Percentiles rank a stretch among this genome's conserved stretches.
Evolutionary conservation across 2,888 invertebrate genomes (phyloP).

Genomic region (Corbicula japonica): DNA sequence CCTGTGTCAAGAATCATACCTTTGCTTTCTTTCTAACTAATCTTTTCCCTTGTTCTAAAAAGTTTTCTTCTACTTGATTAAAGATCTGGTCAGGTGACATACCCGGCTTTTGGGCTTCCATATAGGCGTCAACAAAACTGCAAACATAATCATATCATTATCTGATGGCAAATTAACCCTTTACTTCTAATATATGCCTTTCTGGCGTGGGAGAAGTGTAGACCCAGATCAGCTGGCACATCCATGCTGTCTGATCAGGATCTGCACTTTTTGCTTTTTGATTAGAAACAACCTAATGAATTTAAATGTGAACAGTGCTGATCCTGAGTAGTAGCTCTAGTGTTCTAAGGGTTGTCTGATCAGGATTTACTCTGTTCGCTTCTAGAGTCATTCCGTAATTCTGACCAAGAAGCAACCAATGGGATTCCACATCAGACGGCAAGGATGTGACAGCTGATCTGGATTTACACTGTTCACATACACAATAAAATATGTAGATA

Average conservation of each 20-base stretch:
- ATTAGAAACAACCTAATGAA: no score
- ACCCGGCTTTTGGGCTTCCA: constrained; percentile 61
- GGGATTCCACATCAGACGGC: no score
- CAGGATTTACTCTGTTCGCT: no score
- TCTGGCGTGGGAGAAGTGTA: not conserved
- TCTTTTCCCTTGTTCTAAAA: constrained; percentile 42
- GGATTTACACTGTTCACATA: no score
- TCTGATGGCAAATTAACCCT: not conserved
- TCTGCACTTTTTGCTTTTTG: not conserved
- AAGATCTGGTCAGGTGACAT: constrained; percentile 56
- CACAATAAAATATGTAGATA: no score
- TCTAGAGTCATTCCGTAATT: no score
- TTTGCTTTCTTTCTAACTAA: constrained; percentile 8
- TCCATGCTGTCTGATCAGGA: not conserved
- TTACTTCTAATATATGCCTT: no score
- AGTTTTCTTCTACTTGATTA: constrained; percentile 41
- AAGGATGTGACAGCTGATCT: no score
- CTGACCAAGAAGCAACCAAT: no score
- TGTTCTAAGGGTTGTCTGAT: no score
- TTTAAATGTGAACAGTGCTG: no score
- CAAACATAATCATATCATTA: not conserved
- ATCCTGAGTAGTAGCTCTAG: not conserved
- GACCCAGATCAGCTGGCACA: not conserved
- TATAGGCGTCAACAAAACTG: constrained; percentile 84
- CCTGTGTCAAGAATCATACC: not conserved